These are phyloP conservation scores for Dendrolimus kikuchii DNA, from an alignment of 1,140 invertebrate genomes.

Conservation along the genomic window DNA sequence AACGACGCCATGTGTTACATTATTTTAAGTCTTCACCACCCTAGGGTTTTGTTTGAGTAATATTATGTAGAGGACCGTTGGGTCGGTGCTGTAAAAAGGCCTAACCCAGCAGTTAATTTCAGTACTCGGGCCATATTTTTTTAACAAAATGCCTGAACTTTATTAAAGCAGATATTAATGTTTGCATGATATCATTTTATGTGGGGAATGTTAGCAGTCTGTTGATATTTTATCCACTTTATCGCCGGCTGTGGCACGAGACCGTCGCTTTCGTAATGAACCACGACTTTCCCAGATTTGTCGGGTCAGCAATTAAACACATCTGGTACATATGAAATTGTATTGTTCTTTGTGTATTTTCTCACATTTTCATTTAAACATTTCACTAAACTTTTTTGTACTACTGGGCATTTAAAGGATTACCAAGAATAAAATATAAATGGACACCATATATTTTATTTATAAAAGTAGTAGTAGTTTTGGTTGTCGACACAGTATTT, in stretches of 20 bases:
- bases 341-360: slow-evolving; percentile 31
- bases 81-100: slow-evolving; percentile 37
- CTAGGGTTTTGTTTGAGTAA: slow-evolving; percentile 42
- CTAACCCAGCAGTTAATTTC: slow-evolving; percentile 56
- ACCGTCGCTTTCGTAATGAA: slow-evolving; percentile 48
- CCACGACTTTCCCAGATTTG: slow-evolving; percentile 53
- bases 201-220: slow-evolving; percentile 38
- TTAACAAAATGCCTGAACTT: slow-evolving; percentile 48
- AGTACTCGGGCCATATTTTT: slow-evolving; percentile 43
- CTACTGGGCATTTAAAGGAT: slow-evolving; percentile 2
- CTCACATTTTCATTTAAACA: slow-evolving; percentile 40
- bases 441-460: not conserved
- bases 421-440: not conserved
- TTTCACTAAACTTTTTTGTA: slow-evolving; percentile 24
- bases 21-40: slow-evolving; percentile 39
- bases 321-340: slow-evolving; percentile 56
- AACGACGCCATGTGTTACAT: slow-evolving; percentile 46
- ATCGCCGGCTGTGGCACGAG: slow-evolving; percentile 32
- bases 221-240: slow-evolving; percentile 65
- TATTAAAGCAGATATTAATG: slow-evolving; percentile 60
- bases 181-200: slow-evolving; percentile 34
- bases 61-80: slow-evolving; percentile 31
- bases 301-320: slow-evolving; percentile 64
- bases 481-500: not conserved
- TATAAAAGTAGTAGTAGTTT: slow-evolving; percentile 1